Percentiles rank a stretch among this genome's conserved stretches.
These are phyloP conservation scores for Triops longicaudatus DNA, from an alignment of 1,140 invertebrate genomes.

Conservation along the genomic window DNA sequence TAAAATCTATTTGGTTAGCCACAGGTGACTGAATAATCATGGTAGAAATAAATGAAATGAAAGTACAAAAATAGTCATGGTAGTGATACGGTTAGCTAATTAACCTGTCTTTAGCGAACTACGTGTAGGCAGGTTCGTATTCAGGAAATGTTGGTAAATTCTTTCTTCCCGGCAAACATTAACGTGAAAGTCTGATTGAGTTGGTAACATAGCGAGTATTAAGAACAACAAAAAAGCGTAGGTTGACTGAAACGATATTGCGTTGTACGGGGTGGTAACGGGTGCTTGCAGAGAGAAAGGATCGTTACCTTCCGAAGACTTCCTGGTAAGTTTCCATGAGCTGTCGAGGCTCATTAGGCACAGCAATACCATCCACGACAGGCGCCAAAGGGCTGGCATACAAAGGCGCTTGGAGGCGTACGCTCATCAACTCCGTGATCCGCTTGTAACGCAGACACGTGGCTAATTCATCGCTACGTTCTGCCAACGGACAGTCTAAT, in stretches of 20 bases:
- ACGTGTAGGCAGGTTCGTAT: no score
- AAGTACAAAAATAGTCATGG: no score
- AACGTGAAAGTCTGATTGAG: neutral
- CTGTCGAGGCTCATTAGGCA: slow-evolving; percentile 63
- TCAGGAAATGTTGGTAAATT: no score
- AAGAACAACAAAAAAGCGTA: neutral
- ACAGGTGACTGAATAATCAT: no score
- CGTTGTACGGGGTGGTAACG: neutral
- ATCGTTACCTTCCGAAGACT: slow-evolving; percentile 46
- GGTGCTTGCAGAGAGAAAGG: neutral
- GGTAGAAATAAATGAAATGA: no score
- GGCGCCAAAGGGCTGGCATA: slow-evolving; percentile 68
- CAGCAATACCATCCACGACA: slow-evolving; percentile 70
- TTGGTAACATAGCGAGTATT: neutral
- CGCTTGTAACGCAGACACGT: slow-evolving; percentile 54
- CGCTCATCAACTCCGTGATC: slow-evolving; percentile 59
- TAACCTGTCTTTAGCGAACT: no score
- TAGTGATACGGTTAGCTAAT: no score
- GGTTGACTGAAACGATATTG: neutral
- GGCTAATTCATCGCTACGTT: slow-evolving; percentile 45
- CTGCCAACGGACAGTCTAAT: slow-evolving; percentile 60
- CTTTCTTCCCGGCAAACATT: no score
- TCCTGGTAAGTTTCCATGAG: slow-evolving; percentile 63
- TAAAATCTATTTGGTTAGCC: no score
- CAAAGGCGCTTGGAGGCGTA: slow-evolving; percentile 46